Base-by-base conservation (phyloP, 2,113 vertebrate species). In the Pelusios castaneus region DNA sequence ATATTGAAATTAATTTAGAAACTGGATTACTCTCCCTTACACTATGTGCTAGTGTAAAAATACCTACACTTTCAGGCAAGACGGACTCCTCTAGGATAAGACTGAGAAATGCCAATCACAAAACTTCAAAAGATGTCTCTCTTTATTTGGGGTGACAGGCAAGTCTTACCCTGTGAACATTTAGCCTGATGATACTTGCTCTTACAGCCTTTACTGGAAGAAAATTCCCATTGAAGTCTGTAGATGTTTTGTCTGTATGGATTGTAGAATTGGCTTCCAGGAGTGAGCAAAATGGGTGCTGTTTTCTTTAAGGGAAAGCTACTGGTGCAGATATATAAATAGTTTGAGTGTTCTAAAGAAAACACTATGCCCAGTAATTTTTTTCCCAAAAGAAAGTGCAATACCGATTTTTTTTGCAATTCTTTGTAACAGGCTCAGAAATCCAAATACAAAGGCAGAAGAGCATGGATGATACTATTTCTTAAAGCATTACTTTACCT, bases 1-100 rank as follows among this genome's bases (percentile, higher is more conserved):
- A 0, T 0, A 43, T 2, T 10, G 47, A 1, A 3, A 3, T 60
- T 6, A 78, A n/a, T 10, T 75, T 6, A 0, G 24, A 75, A 75
- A 45, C 73, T 75, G 73, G 73, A 24, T 75, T 75, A 38, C 2
- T 41, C 21, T 3, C 1, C 0, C 1, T 4, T 22, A 10, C 24
- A 11, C 3, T 0, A 2, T 3, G 47, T 0, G 1, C 47, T 4
- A 0, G 45, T 1, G 2, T 0, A 0, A 47, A 79, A 34, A 51
- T 22, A 10, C 4, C 16, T 43, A 12, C 29, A 29, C n/a, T 84
- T 52, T 51, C 21, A 60, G 31, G 25, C 41, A 47, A 70, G 89
- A 1, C 4, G 79, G 43, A 73, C 81, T 12, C 67, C 84, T 27
- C 21, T 0, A 1, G 34, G n/a, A 38, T 0, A 1, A 25, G 51